Percentiles rank a stretch among this genome's conserved stretches.
These are phyloP conservation scores for Drosophila paracracens DNA, from an alignment of 2,888 invertebrate species.

Conservation along the genomic window DNA sequence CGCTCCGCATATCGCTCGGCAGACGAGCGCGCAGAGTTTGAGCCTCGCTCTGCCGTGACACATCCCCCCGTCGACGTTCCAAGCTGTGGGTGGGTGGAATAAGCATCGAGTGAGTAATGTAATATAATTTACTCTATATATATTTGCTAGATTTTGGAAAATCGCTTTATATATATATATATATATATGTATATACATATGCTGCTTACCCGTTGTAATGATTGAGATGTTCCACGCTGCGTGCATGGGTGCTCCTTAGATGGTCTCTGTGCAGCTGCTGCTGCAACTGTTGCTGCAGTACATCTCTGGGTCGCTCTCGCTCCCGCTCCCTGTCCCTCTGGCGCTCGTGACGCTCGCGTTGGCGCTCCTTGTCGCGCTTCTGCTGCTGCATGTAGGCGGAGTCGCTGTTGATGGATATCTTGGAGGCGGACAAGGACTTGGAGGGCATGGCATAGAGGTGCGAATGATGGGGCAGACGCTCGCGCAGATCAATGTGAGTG, in stretches of 20 bases:
- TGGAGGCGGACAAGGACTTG: constrained; percentile 84
- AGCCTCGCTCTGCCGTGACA: constrained; percentile 68
- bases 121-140: not conserved
- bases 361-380: constrained; percentile 81
- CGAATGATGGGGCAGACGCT: constrained; percentile 57
- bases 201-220: constrained; percentile 81
- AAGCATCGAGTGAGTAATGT: not conserved
- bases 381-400: constrained; percentile 77
- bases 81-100: constrained; percentile 46
- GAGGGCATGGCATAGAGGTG: constrained; percentile 70
- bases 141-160: not conserved
- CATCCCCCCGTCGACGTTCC: constrained; percentile 80
- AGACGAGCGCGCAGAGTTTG: constrained; percentile 70
- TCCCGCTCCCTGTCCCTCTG: constrained; percentile 50
- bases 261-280: constrained; percentile 72
- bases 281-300: constrained; percentile 62
- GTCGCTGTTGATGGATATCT: constrained; percentile 85
- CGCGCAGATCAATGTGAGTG: constrained; percentile 76
- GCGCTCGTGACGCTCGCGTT: constrained; percentile 74
- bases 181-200: too few species aligned
- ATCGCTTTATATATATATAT: not conserved
- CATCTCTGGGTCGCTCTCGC: constrained; percentile 52
- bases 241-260: constrained; percentile 78
- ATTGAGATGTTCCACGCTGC: constrained; percentile 84
- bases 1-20: constrained; percentile 86